Evolutionary conservation across 92 coral and sea anemone species (phyloP), one percentile per base, ranked within the genome.

Genomic region (Anthopleura xanthogrammica): DNA sequence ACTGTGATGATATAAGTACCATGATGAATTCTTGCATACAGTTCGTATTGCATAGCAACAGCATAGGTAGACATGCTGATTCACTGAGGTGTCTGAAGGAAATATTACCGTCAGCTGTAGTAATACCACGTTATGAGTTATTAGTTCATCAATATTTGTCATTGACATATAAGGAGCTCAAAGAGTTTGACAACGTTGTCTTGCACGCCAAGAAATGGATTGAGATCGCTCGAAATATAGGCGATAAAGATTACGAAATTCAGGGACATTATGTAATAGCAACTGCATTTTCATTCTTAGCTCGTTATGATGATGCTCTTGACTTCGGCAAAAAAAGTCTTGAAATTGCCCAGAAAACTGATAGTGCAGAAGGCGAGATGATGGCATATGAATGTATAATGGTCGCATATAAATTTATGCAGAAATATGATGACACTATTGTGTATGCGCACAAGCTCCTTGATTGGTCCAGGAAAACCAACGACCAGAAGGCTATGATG

Each of bases 311-410:
- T 56, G 72, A 64, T 12, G 11, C 20, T 22, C 19, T 64, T 22
- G 36, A 5, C 11, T 64, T 5, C 72, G 16, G 83, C 83, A n/a
- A 82, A 78, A 58, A 79, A 77, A 19, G 79, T 62, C 68, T 78
- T 41, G 70, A 12, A 42, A 78, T 78, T 54, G 71, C 81, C 4
- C 20, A 55, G 23, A 17, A 29, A 78, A 40, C 24, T 24, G 60
- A 40, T 12, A 41, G 56, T 17, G 8, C 8, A 29, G 10, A 2
- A 39, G 58, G 8, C 10, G 62, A 29, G 16, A 78, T 9, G 71
- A 4, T 0, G 20, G 29, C 65, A 1, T 78, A 12, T 23, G 14
- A 19, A 39, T 17, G 36, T 29, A 29, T 29, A 29, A 29, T 29
- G 1, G 36, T 29, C 36, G 36, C 36, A 29, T 29, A 29, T 29